These are phyloP conservation scores for Notolepis coatsorum DNA, from an alignment of 2,797 vertebrate genomes.

Conservation along the genomic window DNA sequence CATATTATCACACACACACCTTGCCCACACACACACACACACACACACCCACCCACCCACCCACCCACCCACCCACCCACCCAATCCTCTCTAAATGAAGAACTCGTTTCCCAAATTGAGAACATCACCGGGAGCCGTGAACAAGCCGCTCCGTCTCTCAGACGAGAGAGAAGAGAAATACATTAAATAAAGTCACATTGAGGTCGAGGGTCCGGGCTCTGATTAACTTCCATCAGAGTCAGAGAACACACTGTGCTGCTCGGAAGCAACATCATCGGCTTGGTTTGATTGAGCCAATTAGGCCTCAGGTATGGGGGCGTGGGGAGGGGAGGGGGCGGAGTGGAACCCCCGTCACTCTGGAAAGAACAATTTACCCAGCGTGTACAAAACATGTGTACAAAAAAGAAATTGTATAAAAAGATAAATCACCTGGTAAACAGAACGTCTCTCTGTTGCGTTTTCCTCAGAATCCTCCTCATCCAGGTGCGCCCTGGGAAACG, in stretches of 20 bases:
- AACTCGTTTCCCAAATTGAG: background rate
- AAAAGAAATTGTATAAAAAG: background rate
- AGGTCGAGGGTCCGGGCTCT: constrained; percentile 21
- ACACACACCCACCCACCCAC: background rate
- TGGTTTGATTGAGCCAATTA: constrained; percentile 56
- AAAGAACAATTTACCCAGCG: background rate
- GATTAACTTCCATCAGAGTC: constrained; percentile 41
- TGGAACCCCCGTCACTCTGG: too few species aligned
- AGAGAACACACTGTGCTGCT: constrained; percentile 50
- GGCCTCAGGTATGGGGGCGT: constrained; percentile 35
- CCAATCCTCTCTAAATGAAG: constrained; percentile 15
- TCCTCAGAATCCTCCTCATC: constrained; percentile 84
- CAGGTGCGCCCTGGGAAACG: constrained; percentile 77
- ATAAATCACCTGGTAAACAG: constrained; percentile 81
- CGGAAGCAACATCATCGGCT: constrained; percentile 47
- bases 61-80: background rate
- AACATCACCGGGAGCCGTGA: background rate
- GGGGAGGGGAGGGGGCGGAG: constrained; percentile 7
- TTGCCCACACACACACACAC: background rate
- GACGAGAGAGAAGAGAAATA: constrained; percentile 1
- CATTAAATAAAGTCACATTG: too few species aligned
- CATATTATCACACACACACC: background rate
- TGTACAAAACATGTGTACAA: background rate
- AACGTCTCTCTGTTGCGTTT: constrained; percentile 75
- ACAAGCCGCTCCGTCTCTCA: background rate